phyloP scores from a whole-genome alignment of 2,888 invertebrate species.

The Pomacea canaliculata region DNA sequence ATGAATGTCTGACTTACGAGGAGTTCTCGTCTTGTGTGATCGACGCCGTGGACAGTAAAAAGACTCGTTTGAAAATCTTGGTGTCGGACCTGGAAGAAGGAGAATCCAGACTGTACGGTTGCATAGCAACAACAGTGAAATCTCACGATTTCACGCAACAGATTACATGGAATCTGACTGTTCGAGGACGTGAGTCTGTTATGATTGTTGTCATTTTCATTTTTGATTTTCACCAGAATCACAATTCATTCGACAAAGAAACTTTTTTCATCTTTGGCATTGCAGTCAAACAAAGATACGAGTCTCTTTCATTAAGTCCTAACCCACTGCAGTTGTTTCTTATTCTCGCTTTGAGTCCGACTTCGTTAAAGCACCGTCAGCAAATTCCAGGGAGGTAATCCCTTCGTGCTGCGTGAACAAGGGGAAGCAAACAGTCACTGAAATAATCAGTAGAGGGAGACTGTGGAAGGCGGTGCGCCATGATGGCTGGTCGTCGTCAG shows the following conservation, averaged over 20 bases:
- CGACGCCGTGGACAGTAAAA: neutral
- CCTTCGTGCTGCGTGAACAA: neutral
- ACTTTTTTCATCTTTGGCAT: neutral
- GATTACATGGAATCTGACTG: neutral
- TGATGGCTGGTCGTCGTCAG: slow-evolving; percentile 4
- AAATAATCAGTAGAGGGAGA: too few relatives aligned
- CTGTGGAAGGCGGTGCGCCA: slow-evolving; percentile 8
- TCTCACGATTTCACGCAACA: neutral
- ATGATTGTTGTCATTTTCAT: too few relatives aligned
- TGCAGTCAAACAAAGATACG: neutral
- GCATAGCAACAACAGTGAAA: slow-evolving; percentile 3
- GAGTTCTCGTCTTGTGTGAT: slow-evolving; percentile 10
- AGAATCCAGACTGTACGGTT: slow-evolving; percentile 2
- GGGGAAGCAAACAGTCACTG: slow-evolving; percentile 3
- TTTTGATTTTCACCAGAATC: too few relatives aligned
- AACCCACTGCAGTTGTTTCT: neutral
- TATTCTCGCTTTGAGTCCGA: neutral
- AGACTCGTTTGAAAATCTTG: neutral
- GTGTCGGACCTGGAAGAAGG: slow-evolving; percentile 7
- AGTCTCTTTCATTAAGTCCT: too few relatives aligned
- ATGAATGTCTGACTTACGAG: slow-evolving; percentile 1
- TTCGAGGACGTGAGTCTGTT: neutral
- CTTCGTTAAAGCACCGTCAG: too few relatives aligned
- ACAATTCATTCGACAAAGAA: too few relatives aligned
- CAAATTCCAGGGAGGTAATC: too few relatives aligned